A percentile compares a stretch with the other conserved stretches of the same genome.
Evolutionary conservation across 2,113 vertebrate species (phyloP).

Genomic region (Dicrurus megarhynchus): DNA sequence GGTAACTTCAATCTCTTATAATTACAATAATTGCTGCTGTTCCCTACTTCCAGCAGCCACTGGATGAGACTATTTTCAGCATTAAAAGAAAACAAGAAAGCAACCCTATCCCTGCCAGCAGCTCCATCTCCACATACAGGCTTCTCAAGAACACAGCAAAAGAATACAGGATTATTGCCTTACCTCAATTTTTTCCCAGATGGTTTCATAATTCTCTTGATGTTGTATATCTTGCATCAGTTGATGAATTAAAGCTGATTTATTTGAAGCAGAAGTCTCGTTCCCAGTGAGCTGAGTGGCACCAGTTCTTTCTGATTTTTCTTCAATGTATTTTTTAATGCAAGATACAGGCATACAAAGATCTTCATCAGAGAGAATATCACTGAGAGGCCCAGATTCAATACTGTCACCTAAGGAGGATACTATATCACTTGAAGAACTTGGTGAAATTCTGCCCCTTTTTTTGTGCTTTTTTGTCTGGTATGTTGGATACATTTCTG

Average conservation of each 20-base stretch:
- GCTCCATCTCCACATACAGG: background rate
- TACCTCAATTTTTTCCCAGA: conserved; percentile 97
- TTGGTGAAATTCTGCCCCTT: conserved; percentile 78
- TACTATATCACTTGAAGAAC: conserved; percentile 89
- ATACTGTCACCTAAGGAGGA: conserved; percentile 88
- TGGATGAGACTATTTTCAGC: background rate
- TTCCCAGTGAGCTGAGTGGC: conserved; percentile 45
- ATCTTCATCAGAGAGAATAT: conserved; percentile 88
- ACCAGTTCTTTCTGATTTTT: conserved; percentile 49
- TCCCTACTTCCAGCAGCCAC: background rate
- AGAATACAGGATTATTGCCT: background rate
- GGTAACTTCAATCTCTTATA: background rate
- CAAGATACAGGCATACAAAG: conserved; percentile 57
- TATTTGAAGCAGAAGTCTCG: conserved; percentile 64
- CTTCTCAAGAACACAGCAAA: background rate
- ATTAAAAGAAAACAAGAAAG: background rate
- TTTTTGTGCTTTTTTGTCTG: conserved; percentile 75
- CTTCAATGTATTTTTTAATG: conserved; percentile 63
- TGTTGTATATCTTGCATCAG: conserved; percentile 89
- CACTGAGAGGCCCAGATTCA: conserved; percentile 89
- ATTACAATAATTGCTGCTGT: background rate
- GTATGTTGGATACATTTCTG: conserved; percentile 75
- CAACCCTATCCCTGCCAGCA: background rate
- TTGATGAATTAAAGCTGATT: conserved; percentile 81
- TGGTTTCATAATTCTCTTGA: conserved; percentile 84